Evolutionary conservation across 2,888 invertebrate genomes (phyloP).

Genomic region (Ichneumoninae sp.): DNA sequence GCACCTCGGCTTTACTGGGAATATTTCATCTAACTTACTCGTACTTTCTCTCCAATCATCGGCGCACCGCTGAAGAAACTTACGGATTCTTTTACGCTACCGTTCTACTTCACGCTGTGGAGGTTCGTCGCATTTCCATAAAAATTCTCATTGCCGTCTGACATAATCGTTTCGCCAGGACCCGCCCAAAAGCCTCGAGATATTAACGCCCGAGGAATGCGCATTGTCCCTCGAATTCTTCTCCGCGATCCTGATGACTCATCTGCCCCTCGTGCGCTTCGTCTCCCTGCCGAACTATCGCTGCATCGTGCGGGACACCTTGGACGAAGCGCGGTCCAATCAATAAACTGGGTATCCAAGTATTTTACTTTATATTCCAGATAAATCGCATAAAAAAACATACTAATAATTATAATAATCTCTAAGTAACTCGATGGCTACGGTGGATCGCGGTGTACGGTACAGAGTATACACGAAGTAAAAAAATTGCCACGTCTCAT

Average conservation of each 20-base stretch:
- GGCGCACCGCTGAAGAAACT: conserved; percentile 74
- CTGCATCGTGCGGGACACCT: conserved; percentile 56
- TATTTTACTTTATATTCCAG: conserved; percentile 63
- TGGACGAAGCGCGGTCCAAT: conserved; percentile 23
- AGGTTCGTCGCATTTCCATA: conserved; percentile 71
- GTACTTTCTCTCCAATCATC: conserved; percentile 75
- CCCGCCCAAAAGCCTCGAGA: conserved; percentile 75
- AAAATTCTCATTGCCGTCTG: background rate
- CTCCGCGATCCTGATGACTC: conserved; percentile 74
- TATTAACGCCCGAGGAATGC: conserved; percentile 75
- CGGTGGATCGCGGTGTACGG: conserved; percentile 12
- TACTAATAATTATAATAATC: conserved; percentile 16
- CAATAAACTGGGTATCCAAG: conserved; percentile 19
- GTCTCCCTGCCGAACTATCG: conserved; percentile 74
- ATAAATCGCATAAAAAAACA: conserved; percentile 33
- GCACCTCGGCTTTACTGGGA: conserved; percentile 75
- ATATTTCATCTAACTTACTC: conserved; percentile 74
- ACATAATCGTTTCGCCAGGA: conserved; percentile 69
- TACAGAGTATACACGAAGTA: conserved; percentile 42
- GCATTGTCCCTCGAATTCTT: conserved; percentile 74
- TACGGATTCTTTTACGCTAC: conserved; percentile 74
- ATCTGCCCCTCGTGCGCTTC: conserved; percentile 76
- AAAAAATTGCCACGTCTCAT: conserved; percentile 24
- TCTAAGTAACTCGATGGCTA: conserved; percentile 31
- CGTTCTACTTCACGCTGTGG: conserved; percentile 73